These are phyloP conservation scores for Desmodus rotundus DNA, from an alignment of 2,113 vertebrate species.

Conservation along the genomic window DNA sequence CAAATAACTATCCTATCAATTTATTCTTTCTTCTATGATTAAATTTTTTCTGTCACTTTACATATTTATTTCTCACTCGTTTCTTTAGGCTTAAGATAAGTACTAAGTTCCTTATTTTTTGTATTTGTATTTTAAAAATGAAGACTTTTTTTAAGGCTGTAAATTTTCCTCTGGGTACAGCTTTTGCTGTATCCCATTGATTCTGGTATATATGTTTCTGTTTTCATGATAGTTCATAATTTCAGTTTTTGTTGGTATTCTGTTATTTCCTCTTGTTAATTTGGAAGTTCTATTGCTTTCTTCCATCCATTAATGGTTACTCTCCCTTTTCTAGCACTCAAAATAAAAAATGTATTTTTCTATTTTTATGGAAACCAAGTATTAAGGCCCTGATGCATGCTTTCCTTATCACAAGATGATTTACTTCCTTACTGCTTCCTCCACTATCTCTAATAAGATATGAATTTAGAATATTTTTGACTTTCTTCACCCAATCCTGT, in stretches of 20 bases:
- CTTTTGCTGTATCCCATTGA: no score
- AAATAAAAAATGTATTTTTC: neutral
- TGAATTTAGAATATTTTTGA: neutral
- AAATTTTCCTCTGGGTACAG: no score
- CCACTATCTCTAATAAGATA: neutral
- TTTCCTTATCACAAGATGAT: neutral
- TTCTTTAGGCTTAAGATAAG: neutral
- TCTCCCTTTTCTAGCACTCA: neutral
- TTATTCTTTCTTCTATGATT: neutral
- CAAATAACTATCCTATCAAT: neutral
- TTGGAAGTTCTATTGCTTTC: neutral
- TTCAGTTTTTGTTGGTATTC: neutral
- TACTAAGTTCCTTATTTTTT: neutral
- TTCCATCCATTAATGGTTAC: neutral
- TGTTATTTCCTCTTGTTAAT: neutral
- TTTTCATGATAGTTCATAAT: neutral
- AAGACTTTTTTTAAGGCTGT: neutral
- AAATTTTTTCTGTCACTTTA: neutral
- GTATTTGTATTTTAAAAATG: neutral
- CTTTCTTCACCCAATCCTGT: neutral
- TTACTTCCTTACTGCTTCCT: neutral
- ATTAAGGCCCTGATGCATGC: neutral
- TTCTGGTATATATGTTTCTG: no score
- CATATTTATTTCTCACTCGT: neutral
- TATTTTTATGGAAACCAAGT: constrained; percentile 3